phyloP scores from a whole-genome alignment of 2,888 invertebrate genomes.

The Luperina nickerlii region DNA sequence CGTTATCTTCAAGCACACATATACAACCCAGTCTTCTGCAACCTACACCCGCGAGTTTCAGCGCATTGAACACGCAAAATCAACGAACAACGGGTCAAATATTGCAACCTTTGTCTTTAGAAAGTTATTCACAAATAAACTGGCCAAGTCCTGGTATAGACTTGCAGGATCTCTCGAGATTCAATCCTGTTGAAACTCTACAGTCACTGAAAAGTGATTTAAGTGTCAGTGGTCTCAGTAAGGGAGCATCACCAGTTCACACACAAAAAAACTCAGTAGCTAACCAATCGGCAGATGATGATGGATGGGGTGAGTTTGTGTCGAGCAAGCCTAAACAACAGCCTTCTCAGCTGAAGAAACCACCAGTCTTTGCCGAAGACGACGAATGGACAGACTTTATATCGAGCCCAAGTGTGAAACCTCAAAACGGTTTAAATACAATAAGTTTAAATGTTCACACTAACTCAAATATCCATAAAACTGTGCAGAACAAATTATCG shows the following conservation, averaged over 20 bases:
- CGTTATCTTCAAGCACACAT: slow-evolving; percentile 54
- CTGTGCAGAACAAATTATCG: slow-evolving; percentile 73
- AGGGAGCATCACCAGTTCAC: slow-evolving; percentile 81
- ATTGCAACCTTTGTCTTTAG: slow-evolving; percentile 86
- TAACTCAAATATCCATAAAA: slow-evolving; percentile 83
- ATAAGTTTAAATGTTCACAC: slow-evolving; percentile 88
- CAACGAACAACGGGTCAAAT: slow-evolving; percentile 84
- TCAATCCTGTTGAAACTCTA: slow-evolving; percentile 87
- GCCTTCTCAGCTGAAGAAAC: slow-evolving; percentile 74
- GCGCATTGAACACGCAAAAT: slow-evolving; percentile 64
- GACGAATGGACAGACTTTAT: slow-evolving; percentile 89
- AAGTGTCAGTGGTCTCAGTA: slow-evolving; percentile 78
- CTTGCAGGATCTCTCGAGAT: slow-evolving; percentile 87
- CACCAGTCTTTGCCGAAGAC: slow-evolving; percentile 79
- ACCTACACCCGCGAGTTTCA: slow-evolving; percentile 73
- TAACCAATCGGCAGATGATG: slow-evolving; percentile 85
- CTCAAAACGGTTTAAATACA: slow-evolving; percentile 86
- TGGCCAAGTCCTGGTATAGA: slow-evolving; percentile 92
- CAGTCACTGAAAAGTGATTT: slow-evolving; percentile 85
- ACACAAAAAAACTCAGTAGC: slow-evolving; percentile 69
- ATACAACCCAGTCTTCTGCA: slow-evolving; percentile 75
- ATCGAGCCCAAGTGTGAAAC: slow-evolving; percentile 84
- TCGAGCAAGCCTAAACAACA: slow-evolving; percentile 86
- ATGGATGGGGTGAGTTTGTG: slow-evolving; percentile 92
- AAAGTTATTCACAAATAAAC: slow-evolving; percentile 90